These are phyloP conservation scores for Trichomycterus rosablanca DNA, from an alignment of 2,113 vertebrate genomes.

Conservation along the genomic window DNA sequence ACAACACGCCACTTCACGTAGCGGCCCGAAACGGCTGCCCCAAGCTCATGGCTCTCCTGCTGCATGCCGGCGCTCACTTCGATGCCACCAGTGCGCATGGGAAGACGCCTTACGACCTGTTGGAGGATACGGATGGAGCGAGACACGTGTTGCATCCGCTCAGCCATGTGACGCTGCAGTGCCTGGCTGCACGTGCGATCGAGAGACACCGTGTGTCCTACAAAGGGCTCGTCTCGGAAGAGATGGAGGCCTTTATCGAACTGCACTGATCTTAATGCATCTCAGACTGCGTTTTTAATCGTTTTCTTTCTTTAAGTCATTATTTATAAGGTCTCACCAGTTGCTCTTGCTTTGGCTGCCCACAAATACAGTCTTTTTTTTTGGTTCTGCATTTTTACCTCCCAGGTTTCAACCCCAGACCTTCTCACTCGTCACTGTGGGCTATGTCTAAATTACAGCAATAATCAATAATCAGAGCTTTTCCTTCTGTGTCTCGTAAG, in stretches of 20 bases:
- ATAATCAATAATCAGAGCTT: slow-evolving; percentile 43
- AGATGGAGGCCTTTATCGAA: slow-evolving; percentile 93
- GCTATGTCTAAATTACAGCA: slow-evolving; percentile 57
- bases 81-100: slow-evolving; percentile 86
- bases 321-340: background rate
- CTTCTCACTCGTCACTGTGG: too few species aligned
- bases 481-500: slow-evolving; percentile 31
- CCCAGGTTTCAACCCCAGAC: too few species aligned
- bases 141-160: slow-evolving; percentile 82
- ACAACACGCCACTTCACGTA: slow-evolving; percentile 88
- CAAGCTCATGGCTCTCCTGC: slow-evolving; percentile 79
- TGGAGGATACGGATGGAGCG: slow-evolving; percentile 81
- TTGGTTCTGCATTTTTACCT: slow-evolving; percentile 4
- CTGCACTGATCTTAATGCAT: slow-evolving; percentile 69
- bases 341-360: background rate
- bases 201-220: slow-evolving; percentile 89
- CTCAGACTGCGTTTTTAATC: background rate
- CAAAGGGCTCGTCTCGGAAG: slow-evolving; percentile 88
- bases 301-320: background rate
- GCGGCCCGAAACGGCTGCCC: slow-evolving; percentile 81
- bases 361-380: too few species aligned
- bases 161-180: slow-evolving; percentile 89
- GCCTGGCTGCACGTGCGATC: slow-evolving; percentile 87
- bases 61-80: slow-evolving; percentile 84
- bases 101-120: slow-evolving; percentile 84